phyloP scores from a whole-genome alignment of 2,797 vertebrate genomes.

The Cuculus canorus region DNA sequence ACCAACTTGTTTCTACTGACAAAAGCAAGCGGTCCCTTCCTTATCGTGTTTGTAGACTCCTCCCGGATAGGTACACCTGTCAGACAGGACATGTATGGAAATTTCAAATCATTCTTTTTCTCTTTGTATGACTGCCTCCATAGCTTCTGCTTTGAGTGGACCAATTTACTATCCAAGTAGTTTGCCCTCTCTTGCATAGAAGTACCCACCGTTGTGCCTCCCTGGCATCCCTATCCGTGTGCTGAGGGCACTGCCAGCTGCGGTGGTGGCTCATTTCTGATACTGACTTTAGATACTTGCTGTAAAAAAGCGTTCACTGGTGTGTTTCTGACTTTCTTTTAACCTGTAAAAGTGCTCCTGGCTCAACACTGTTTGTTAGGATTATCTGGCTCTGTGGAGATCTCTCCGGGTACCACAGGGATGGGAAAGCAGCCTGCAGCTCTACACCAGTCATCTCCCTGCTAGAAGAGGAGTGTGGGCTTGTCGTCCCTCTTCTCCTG shows the following conservation, averaged over 20 bases:
- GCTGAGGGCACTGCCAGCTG: neutral
- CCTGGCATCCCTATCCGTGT: neutral
- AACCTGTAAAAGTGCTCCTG: neutral
- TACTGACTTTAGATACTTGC: neutral
- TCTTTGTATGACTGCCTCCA: neutral
- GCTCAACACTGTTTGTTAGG: neutral
- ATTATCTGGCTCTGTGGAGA: neutral
- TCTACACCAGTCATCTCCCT: neutral
- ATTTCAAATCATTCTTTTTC: neutral
- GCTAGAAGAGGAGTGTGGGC: neutral
- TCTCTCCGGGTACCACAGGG: accelerated
- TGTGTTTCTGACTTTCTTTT: neutral
- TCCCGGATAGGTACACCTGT: neutral
- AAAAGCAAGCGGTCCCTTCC: neutral
- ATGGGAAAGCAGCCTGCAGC: neutral
- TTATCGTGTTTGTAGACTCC: neutral
- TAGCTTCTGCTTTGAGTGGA: neutral
- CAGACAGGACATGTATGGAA: neutral
- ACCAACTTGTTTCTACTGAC: neutral
- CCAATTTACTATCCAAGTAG: neutral
- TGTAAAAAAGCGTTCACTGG: neutral
- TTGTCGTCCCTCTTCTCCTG: neutral
- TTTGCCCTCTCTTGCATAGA: neutral
- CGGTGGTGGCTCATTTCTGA: neutral
- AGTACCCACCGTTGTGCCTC: neutral